phyloP scores from a whole-genome alignment of 2,113 vertebrate genomes.

The Chloroceryle aenea region DNA sequence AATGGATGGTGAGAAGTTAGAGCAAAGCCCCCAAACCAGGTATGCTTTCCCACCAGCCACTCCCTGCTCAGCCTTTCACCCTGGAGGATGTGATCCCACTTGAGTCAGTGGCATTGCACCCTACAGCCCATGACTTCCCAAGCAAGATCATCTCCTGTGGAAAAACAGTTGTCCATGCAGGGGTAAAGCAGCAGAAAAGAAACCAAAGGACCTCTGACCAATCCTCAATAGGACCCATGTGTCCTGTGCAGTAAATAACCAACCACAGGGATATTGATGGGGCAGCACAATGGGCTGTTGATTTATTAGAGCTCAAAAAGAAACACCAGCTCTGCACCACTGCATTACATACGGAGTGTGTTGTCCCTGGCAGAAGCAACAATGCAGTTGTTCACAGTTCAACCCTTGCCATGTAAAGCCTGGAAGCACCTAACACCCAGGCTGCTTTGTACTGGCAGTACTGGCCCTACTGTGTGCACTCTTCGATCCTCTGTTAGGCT shows the following conservation, averaged over 20 bases:
- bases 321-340: accelerated
- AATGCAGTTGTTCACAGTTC: background rate
- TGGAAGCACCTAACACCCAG: background rate
- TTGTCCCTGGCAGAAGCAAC: background rate
- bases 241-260: background rate
- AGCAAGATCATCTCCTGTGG: background rate
- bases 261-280: background rate
- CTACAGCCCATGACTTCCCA: background rate
- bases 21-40: background rate
- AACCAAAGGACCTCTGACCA: background rate
- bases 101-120: background rate
- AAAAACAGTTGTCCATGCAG: background rate
- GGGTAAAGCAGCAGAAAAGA: background rate
- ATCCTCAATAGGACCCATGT: background rate
- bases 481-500: background rate
- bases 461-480: accelerated
- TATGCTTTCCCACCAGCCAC: accelerated
- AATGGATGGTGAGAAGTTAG: accelerated
- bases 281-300: background rate
- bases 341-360: background rate
- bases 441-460: background rate
- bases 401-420: background rate
- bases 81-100: accelerated
- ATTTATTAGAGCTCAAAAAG: background rate
- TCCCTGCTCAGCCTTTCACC: background rate